Evolutionary conservation across 2,888 invertebrate genomes (phyloP).

Genomic region (Blastobasis lacticolella): DNA sequence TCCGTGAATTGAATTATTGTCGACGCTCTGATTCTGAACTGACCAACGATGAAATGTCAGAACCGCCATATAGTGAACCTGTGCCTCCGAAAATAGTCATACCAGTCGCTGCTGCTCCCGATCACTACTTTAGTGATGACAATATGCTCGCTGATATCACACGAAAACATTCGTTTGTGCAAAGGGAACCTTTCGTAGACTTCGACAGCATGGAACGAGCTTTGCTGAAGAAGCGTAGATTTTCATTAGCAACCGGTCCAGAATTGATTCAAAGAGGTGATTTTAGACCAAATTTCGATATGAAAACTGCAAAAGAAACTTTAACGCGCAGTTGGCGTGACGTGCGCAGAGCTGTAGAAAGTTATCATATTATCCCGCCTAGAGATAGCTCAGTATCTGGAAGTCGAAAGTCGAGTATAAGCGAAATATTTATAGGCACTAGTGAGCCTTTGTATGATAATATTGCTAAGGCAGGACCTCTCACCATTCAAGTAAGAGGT

Average conservation of each 20-base stretch:
- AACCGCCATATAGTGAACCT: slow-evolving; percentile 29
- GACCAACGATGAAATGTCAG: slow-evolving; percentile 39
- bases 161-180: slow-evolving; percentile 32
- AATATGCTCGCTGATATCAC: slow-evolving; percentile 35
- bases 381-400: slow-evolving; percentile 40
- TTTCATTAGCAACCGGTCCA: slow-evolving; percentile 54
- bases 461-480: slow-evolving; percentile 78
- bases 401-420: slow-evolving; percentile 60
- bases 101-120: slow-evolving; percentile 60
- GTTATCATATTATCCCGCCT: slow-evolving; percentile 33
- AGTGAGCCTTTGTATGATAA: slow-evolving; percentile 71
- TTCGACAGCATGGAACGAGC: slow-evolving; percentile 57
- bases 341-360: slow-evolving; percentile 39
- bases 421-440: slow-evolving; percentile 81
- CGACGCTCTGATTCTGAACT: slow-evolving; percentile 46
- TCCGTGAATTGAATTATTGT: slow-evolving; percentile 68
- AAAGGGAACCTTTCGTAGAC: slow-evolving; percentile 37
- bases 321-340: slow-evolving; percentile 61
- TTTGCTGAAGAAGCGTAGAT: slow-evolving; percentile 44
- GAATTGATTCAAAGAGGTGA: slow-evolving; percentile 56
- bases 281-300: slow-evolving; percentile 28
- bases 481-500: slow-evolving; percentile 87
- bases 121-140: slow-evolving; percentile 54
- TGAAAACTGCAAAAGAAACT: slow-evolving; percentile 38
- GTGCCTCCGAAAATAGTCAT: slow-evolving; percentile 60